Evolutionary conservation across 2,113 vertebrate species (phyloP).

Genomic region (Leucopsar rothschildi): DNA sequence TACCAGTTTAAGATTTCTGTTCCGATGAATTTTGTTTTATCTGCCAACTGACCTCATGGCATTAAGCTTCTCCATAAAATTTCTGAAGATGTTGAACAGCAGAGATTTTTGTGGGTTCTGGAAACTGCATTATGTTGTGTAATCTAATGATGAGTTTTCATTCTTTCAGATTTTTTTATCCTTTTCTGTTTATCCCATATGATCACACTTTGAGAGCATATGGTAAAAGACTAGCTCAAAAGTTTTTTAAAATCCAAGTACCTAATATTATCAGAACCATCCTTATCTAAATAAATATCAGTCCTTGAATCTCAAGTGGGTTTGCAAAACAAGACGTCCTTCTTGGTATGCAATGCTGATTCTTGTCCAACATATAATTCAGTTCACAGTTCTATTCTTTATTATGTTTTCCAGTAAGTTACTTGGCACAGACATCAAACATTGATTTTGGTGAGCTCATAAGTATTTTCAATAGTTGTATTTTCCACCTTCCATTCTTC

Average conservation of each 20-base stretch:
- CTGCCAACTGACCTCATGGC: not conserved
- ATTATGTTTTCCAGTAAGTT: slow-evolving; percentile 12
- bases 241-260: not conserved
- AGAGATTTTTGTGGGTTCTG: not conserved
- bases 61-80: not conserved
- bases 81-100: not conserved
- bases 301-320: not conserved
- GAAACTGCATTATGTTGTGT: not conserved
- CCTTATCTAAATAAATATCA: not conserved
- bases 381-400: not conserved
- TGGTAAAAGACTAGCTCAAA: not conserved
- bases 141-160: not conserved
- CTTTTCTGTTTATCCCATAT: not conserved
- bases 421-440: slow-evolving; percentile 3
- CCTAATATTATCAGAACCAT: not conserved
- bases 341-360: not conserved
- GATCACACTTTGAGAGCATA: not conserved
- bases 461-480: not conserved
- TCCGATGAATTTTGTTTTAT: not conserved
- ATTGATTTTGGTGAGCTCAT: not conserved
- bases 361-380: not conserved
- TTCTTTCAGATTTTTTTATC: not conserved
- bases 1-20: not conserved
- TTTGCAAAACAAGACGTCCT: not conserved
- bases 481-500: slow-evolving; percentile 25